Evolutionary conservation across 2,797 vertebrate genomes (phyloP), one percentile per base, ranked within the genome.

Genomic region (Melanotaenia maccullochi): DNA sequence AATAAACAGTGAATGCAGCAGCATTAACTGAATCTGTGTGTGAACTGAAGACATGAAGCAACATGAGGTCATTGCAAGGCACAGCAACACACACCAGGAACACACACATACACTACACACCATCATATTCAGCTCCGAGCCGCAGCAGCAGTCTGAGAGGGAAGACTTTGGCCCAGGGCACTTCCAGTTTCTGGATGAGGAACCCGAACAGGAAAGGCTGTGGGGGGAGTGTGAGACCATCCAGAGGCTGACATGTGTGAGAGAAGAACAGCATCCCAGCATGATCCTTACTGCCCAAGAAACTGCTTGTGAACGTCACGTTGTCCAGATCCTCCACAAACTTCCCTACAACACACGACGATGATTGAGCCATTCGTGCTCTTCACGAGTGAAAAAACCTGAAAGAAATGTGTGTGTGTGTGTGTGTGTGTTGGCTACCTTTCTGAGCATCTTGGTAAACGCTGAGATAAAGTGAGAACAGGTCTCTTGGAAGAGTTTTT

Each of bases 91-190:
- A 38, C 38, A 63, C 35, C 35, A 9, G 35, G 35, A 9, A 36
- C 55, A 55, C 4, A 36, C 6, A 55, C 24, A 44, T 4, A 9
- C 14, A 24, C 16, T 25, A 92, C 94, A 85, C 85, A 99, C 97
- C 93, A 11, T 83, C 94, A 82, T 96, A 95, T 79, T 97, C 96
- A 12, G 95, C 93, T 77, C 97, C 97, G 60, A 99, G 78, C 90
- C 97, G 94, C 33, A 99, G 93, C 64, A 98, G 94, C 85, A 99
- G 93, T 54, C 97, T 93, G 25, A 98, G 95, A 1, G 98, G 97
- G 78, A 99, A 99, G 75, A 97, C 97, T 79, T 99, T 99, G 70
- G 96, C 97, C 98, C 97, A 98, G 4, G 97, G 97, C 49, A 98
- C 96, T 90, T 99, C 97, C 84, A 97, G 86, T 62, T 97, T 98